phyloP scores from a whole-genome alignment of 2,888 invertebrate genomes.

The Orchestes rusci region DNA sequence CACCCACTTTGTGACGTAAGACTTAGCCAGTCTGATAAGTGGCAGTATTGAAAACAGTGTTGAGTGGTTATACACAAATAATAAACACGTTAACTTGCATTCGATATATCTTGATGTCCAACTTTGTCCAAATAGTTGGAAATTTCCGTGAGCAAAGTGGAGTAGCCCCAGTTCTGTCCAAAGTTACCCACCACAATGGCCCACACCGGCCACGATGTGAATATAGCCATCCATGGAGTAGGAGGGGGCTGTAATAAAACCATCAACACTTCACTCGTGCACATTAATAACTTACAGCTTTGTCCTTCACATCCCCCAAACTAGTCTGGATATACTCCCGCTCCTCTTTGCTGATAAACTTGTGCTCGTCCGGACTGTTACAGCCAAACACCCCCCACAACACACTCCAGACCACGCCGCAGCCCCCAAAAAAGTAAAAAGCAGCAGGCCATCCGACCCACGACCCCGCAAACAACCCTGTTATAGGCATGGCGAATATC shows the following conservation, averaged over 20 bases:
- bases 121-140: constrained; percentile 41
- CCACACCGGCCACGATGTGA: constrained; percentile 70
- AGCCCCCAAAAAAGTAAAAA: constrained; percentile 62
- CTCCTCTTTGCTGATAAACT: constrained; percentile 55
- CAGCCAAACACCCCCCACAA: constrained; percentile 55
- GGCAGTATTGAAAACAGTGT: too few relatives aligned
- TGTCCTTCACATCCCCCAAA: constrained; percentile 11
- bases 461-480: constrained; percentile 62
- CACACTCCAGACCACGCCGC: constrained; percentile 53
- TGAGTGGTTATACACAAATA: too few relatives aligned
- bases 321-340: constrained; percentile 49
- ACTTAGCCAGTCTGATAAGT: too few relatives aligned
- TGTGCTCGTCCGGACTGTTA: constrained; percentile 54
- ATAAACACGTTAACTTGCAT: constrained; percentile 13
- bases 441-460: constrained; percentile 65
- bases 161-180: constrained; percentile 31
- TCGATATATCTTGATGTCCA: constrained; percentile 13
- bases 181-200: constrained; percentile 48
- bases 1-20: too few relatives aligned
- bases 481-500: constrained; percentile 59
- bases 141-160: constrained; percentile 28
- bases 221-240: constrained; percentile 70
- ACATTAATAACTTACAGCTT: constrained; percentile 1
- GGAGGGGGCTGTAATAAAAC: constrained; percentile 30
- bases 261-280: too few relatives aligned